Base-by-base conservation (phyloP, 2,113 vertebrate genomes). In the Aphyosemion australe region DNA sequence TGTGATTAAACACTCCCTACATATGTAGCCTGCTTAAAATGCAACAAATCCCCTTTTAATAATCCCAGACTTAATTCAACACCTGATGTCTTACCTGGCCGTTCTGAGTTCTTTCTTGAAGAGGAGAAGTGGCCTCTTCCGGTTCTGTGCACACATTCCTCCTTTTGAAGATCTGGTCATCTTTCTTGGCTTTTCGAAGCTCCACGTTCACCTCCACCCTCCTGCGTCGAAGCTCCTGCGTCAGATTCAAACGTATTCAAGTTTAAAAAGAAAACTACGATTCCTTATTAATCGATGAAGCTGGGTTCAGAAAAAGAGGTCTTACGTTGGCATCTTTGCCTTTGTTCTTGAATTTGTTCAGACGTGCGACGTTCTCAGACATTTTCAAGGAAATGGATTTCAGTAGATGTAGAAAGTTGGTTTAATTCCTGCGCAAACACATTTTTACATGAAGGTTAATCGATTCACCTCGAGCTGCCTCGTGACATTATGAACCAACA, bases 321-420 rank as follows among this genome's bases (percentile, higher is more conserved):
- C 85, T 85, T 61, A 87, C 85, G 34, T 61, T 87, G 1, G 89
- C 92, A 69, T 99, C 97, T 82, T 94, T 98, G 20, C 97, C 97
- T 91, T 98, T 98, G 91, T 99, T 97, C 91, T 99, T 99, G 90
- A 99, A 99, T 69, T 94, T 92, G 83, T 87, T 96, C 59, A 99
- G 79, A 16, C 97, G 95, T 19, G 84, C 91, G 16, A 61, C 72
- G 76, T 91, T 94, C 49, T 95, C 94, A 55, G 95, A 94, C 97
- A 99, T 99, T 49, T 85, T 86, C 37, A 41, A 14, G 7, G 9
- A 14, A 4, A 5, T 26, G 1, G 9, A 16, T 4, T 6, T 51
- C 0, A 52, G 41, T 41, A 73, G 49, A 34, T n/a, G 51, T 2
- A 3, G 37, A 18, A 37, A 26, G 1, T 6, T 9, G 8, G 6